A percentile compares a stretch with the other conserved stretches of the same genome.
phyloP scores from a whole-genome alignment of 2,888 invertebrate species.

The Amaurobius ferox region DNA sequence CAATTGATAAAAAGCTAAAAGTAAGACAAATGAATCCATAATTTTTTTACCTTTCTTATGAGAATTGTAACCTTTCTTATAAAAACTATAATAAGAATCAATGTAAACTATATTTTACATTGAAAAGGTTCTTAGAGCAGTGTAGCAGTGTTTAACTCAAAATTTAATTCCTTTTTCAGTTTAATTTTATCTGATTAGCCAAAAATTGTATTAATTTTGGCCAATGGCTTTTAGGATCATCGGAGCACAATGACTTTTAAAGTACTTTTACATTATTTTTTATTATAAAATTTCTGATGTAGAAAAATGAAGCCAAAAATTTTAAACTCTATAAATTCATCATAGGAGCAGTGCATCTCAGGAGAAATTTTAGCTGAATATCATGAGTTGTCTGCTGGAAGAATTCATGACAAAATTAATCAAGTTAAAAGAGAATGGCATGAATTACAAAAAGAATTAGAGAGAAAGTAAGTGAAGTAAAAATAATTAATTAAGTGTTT shows the following conservation, averaged over 20 bases:
- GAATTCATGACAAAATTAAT: constrained; percentile 86
- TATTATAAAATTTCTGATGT: not conserved
- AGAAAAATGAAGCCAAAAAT: not conserved
- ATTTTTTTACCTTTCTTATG: not conserved
- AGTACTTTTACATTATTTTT: too few species aligned
- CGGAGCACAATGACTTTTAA: too few species aligned
- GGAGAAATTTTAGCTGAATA: constrained; percentile 85
- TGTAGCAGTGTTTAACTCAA: too few species aligned
- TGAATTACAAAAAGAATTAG: constrained; percentile 80
- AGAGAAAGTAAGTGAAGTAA: constrained; percentile 40
- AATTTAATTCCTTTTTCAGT: too few species aligned
- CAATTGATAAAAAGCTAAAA: constrained; percentile 82
- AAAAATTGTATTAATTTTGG: too few species aligned
- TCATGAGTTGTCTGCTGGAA: constrained; percentile 86
- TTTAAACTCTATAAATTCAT: constrained; percentile 79
- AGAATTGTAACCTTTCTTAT: too few species aligned
- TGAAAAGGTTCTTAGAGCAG: too few species aligned
- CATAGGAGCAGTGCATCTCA: constrained; percentile 84
- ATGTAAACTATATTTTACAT: too few species aligned
- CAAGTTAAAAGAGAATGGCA: constrained; percentile 88
- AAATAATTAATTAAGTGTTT: too few species aligned
- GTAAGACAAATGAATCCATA: constrained; percentile 18
- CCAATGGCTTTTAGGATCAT: too few species aligned
- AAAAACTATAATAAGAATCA: too few species aligned
- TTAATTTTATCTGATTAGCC: too few species aligned